Conservation (phyloP, 2,113 vertebrate species). For the Thomomys bottae region DNA sequence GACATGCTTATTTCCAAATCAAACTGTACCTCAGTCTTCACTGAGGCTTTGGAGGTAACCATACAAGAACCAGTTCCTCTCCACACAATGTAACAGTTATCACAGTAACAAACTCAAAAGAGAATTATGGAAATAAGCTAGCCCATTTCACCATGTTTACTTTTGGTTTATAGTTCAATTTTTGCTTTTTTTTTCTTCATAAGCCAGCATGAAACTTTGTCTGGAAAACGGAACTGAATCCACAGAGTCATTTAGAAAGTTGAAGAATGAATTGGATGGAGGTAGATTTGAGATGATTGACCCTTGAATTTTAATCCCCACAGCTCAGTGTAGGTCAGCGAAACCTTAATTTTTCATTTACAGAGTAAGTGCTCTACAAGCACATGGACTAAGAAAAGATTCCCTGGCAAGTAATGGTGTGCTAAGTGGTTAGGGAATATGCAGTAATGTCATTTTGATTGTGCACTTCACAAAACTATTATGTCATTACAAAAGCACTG, state of each 20-base stretch:
- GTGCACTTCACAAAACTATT: conserved; percentile 71
- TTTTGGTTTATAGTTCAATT: conserved; percentile 23
- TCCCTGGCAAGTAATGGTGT: conserved; percentile 66
- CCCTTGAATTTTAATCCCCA: conserved; percentile 56
- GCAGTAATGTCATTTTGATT: conserved; percentile 75
- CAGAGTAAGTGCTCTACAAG: conserved; percentile 72
- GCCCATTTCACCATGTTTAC: background rate
- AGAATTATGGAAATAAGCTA: background rate
- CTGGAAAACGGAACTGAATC: conserved; percentile 48
- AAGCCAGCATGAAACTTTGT: conserved; percentile 49
- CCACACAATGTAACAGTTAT: conserved; percentile 34
- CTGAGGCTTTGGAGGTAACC: background rate
- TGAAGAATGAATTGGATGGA: conserved; percentile 55
- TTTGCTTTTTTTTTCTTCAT: background rate
- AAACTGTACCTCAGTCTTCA: background rate
- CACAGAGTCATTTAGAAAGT: conserved; percentile 48
- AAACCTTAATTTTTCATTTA: conserved; percentile 76
- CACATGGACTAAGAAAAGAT: conserved; percentile 76
- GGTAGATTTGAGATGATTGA: conserved; percentile 47
- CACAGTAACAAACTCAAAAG: background rate
- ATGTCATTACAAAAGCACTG: conserved; percentile 74
- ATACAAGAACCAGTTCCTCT: background rate
- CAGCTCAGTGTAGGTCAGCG: conserved; percentile 61
- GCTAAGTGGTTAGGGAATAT: conserved; percentile 65
- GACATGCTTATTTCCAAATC: conserved; percentile 37